A percentile compares a stretch with the other conserved stretches of the same genome.
Conservation (phyloP, 2,888 invertebrate genomes). For the Hirtodrosophila confusa region DNA sequence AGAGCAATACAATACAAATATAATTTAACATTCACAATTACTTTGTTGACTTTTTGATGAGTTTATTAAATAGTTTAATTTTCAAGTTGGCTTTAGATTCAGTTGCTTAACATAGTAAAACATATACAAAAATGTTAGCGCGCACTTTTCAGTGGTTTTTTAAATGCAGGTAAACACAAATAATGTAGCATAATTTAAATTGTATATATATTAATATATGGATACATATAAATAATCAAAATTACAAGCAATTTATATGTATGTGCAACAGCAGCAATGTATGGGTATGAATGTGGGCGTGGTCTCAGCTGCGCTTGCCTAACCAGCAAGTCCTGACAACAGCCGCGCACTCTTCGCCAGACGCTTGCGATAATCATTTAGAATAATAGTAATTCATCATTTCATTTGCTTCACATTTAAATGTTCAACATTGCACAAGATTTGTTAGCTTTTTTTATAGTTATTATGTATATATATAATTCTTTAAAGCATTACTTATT, state of each 20-base stretch:
- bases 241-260: conserved; percentile 37
- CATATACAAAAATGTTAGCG: conserved; percentile 46
- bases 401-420: conserved; percentile 46
- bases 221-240: conserved; percentile 48
- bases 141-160: conserved; percentile 45
- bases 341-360: conserved; percentile 17
- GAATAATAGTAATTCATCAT: conserved; percentile 33
- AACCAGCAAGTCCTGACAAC: conserved; percentile 10
- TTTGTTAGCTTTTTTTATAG: conserved; percentile 42
- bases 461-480: conserved; percentile 48
- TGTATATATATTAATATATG: conserved; percentile 24
- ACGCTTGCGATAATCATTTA: conserved; percentile 24
- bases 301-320: conserved; percentile 14
- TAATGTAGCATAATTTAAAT: conserved; percentile 56
- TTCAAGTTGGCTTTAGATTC: conserved; percentile 53
- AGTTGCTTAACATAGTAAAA: conserved; percentile 64
- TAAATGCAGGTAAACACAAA: conserved; percentile 73
- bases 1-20: conserved; percentile 1
- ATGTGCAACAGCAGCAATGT: conserved; percentile 67
- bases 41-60: conserved; percentile 11
- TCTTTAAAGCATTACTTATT: conserved; percentile 65
- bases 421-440: conserved; percentile 77
- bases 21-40: conserved; percentile 15
- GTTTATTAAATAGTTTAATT: conserved; percentile 28
- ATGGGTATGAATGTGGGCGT: conserved; percentile 22